Evolutionary conservation across 2,888 invertebrate species (phyloP).

Genomic region (Sipha maydis): DNA sequence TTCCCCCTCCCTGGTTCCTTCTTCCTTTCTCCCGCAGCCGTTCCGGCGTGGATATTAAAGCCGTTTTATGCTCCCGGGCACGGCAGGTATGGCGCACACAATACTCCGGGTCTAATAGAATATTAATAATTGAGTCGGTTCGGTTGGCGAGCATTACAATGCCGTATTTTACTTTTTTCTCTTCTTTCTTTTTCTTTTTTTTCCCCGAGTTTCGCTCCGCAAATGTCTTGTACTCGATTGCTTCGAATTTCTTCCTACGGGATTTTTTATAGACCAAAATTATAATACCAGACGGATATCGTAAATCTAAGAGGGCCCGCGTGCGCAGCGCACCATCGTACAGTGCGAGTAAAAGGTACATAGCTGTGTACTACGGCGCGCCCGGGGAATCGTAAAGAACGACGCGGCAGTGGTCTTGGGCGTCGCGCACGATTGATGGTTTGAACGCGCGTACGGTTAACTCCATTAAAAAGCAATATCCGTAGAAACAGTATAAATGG

Average conservation of each 20-base stretch:
- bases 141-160: constrained; percentile 62
- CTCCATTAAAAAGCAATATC: constrained; percentile 60
- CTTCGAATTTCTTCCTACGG: constrained; percentile 54
- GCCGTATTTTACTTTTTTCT: constrained; percentile 48
- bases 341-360: neutral
- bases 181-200: neutral
- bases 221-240: constrained; percentile 29
- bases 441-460: constrained; percentile 50
- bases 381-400: constrained; percentile 60
- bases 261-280: constrained; percentile 60
- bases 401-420: constrained; percentile 46
- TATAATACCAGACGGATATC: constrained; percentile 59
- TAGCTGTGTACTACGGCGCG: neutral
- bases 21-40: neutral
- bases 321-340: neutral
- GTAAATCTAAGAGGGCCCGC: constrained; percentile 50
- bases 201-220: constrained; percentile 1
- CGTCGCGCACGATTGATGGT: constrained; percentile 56
- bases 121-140: constrained; percentile 62
- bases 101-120: constrained; percentile 61
- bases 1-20: neutral
- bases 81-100: constrained; percentile 33
- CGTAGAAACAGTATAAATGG: constrained; percentile 38
- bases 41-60: constrained; percentile 50
- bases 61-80: constrained; percentile 56